Percentiles rank a stretch among this genome's conserved stretches.
Evolutionary conservation across 53 echinoderm and acorn worm genomes (phyloP).

Genomic region (Hippasteria phrygiana): DNA sequence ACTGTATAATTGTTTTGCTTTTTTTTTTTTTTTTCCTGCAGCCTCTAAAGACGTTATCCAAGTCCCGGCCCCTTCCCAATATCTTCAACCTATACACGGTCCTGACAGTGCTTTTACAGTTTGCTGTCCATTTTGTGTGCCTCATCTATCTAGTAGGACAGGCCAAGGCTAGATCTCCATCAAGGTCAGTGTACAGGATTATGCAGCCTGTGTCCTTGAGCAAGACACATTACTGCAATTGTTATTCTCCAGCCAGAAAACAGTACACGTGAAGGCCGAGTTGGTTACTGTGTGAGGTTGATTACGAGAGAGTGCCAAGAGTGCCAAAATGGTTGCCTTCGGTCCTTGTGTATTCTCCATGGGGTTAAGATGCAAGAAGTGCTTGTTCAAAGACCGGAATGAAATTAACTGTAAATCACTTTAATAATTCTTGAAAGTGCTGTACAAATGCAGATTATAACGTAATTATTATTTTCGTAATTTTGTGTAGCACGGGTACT

Average conservation of each 20-base stretch:
- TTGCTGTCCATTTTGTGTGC: conserved; percentile 85
- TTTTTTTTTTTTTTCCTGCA: conserved; percentile 42
- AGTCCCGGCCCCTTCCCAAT: conserved; percentile 89
- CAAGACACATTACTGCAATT: background rate
- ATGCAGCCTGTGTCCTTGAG: background rate
- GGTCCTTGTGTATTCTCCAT: too few relatives aligned
- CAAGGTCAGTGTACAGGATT: conserved; percentile 64
- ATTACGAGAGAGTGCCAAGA: too few relatives aligned
- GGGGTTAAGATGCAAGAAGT: too few relatives aligned
- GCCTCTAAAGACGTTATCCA: conserved; percentile 92
- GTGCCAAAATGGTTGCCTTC: too few relatives aligned
- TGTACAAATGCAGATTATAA: too few relatives aligned
- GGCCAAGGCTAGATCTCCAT: conserved; percentile 86
- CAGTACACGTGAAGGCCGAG: too few relatives aligned
- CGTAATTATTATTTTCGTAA: too few relatives aligned
- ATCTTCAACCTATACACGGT: conserved; percentile 98
- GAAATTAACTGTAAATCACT: too few relatives aligned
- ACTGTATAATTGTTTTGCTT: background rate
- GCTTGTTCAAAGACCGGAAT: too few relatives aligned
- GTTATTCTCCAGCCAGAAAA: background rate
- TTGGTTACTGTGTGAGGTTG: too few relatives aligned
- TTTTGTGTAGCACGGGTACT: too few relatives aligned
- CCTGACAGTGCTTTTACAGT: conserved; percentile 85
- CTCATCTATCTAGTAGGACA: conserved; percentile 82
- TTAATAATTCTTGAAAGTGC: too few relatives aligned